These are phyloP conservation scores for Rhyzopertha dominica DNA, from an alignment of 1,140 invertebrate species.

Conservation along the genomic window DNA sequence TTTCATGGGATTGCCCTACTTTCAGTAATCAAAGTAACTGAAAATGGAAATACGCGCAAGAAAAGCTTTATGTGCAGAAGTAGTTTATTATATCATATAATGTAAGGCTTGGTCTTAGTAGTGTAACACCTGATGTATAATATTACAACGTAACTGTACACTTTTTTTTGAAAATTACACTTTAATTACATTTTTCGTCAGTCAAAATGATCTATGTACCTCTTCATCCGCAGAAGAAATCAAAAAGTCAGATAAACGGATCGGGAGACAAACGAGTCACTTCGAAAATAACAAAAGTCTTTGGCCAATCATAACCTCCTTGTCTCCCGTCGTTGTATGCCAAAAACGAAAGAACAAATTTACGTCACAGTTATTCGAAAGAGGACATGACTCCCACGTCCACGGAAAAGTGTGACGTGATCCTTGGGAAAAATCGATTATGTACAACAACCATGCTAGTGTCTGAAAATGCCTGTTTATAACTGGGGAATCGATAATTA, in stretches of 20 bases:
- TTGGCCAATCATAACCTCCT: background rate
- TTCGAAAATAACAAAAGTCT: background rate
- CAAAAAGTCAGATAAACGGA: conserved; percentile 5
- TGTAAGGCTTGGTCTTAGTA: conserved; percentile 45
- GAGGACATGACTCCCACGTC: too few relatives aligned
- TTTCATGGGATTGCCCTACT: too few relatives aligned
- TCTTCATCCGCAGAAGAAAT: conserved; percentile 3
- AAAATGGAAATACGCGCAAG: too few relatives aligned
- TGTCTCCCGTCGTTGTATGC: background rate
- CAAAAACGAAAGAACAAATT: too few relatives aligned
- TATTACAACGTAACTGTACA: conserved; percentile 40
- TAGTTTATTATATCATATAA: conserved; percentile 44
- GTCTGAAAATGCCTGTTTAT: too few relatives aligned
- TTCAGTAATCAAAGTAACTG: too few relatives aligned
- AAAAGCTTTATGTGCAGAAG: conserved; percentile 42
- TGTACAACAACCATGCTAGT: too few relatives aligned
- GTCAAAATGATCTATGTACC: conserved; percentile 10
- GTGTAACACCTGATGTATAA: conserved; percentile 41
- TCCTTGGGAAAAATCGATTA: too few relatives aligned
- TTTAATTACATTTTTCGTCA: conserved; percentile 21
- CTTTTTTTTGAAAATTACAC: conserved; percentile 21
- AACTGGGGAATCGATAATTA: too few relatives aligned
- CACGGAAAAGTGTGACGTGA: too few relatives aligned
- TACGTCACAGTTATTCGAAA: too few relatives aligned
- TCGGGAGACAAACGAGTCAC: conserved; percentile 3